Base-by-base conservation (phyloP, 2,888 invertebrate genomes). In the Apomyelois bistriatella region DNA sequence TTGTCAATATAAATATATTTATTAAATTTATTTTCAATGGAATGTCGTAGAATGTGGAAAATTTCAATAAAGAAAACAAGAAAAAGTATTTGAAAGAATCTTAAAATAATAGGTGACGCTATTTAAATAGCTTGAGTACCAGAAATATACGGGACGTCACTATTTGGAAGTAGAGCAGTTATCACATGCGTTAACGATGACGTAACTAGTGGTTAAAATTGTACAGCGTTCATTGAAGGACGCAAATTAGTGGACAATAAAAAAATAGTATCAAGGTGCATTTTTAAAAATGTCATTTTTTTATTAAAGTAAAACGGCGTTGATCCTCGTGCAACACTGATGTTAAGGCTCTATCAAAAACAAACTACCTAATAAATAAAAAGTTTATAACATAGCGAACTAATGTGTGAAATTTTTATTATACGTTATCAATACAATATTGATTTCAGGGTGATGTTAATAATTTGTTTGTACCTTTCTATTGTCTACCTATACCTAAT, bases 61-160 rank as follows among this genome's bases (percentile, higher is more conserved):
- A 61, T 70, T 64, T 70, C 56, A 68, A 64, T 71, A 60, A 55
- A 58, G 58, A 61, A 65, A 61, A 70, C 64, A 65, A 61, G 59
- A 65, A 58, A 66, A 79, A 79, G 74, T 79, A 82, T 81, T 82
- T 69, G 70, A 69, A 78, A 78, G 76, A 72, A 64, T 76, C 76
- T 77, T 64, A 75, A 85, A 86, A 88, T 86, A 85, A 83, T 79
- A 70, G 78, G 68, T 78, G 82, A 77, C 73, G 80, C 71, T 83
- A 79, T 85, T 82, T 74, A 79, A 82, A 82, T 76, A 76, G 74
- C 69, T 65, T 69, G 72, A 68, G 79, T 72, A 74, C 77, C 77
- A 72, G 72, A 83, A 88, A 89, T 88, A 89, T 79, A 70, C 62
- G 56, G 60, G 60, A 77, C 85, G 85, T 87, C 83, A 87, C 74